Evolutionary conservation across 1,140 invertebrate species (phyloP), one percentile per base, ranked within the genome.

Genomic region (Hyphantria cunea): DNA sequence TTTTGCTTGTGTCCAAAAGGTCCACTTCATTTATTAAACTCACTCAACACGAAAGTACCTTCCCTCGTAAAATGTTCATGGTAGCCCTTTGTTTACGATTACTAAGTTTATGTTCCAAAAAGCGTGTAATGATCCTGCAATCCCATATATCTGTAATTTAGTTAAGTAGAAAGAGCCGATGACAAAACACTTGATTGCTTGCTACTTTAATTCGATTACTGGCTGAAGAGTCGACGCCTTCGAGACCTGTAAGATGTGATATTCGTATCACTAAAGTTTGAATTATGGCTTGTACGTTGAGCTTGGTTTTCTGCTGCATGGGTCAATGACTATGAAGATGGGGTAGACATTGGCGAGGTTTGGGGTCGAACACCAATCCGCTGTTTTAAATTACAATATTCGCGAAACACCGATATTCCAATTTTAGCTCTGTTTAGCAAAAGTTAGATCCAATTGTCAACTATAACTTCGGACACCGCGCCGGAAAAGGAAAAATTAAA

Each of bases 31-130:
- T 68, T 64, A 66, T 66, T 25, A 62, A 66, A 41, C 48, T 64
- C 61, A 69, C 25, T 70, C 69, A 66, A 34, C 41, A 15, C 49
- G 60, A 66, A 67, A 67, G 66, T 25, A 25, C 67, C 64, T 59
- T 66, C 51, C 42, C 58, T 66, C 64, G 68, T 68, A 71, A 78
- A 66, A 72, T 70, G 78, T 74, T 75, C 74, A 71, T 68, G 45
- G 70, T 64, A 50, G 65, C 42, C 58, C 59, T 74, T n/a, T 70
- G 70, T 80, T 74, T 77, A 79, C 68, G 59, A 59, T 64, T 42
- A 69, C 58, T 47, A 34, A 13, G 10, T 34, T 42, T 50, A 25
- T 39, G 37, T 39, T 3, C 37, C 2, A 25, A 25, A 1, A 25
- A 25, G 17, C 1, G 17, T 25, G 5, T 25, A 25, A 25, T 25